These are phyloP conservation scores for Ptychochromis oligacanthus DNA, from an alignment of 2,113 vertebrate species.

Conservation along the genomic window DNA sequence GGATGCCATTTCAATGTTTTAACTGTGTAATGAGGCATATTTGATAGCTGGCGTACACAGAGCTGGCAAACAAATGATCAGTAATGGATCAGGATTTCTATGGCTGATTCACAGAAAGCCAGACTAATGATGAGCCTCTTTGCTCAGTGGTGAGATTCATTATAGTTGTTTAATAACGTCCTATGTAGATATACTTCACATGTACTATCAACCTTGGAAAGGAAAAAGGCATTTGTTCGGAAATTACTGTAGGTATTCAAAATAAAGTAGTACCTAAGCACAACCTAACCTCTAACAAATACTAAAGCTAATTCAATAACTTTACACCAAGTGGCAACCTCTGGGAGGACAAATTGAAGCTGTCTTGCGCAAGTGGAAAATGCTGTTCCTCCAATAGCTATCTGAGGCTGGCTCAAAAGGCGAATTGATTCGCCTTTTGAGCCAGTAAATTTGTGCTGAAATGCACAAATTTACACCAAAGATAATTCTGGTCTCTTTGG, in stretches of 20 bases:
- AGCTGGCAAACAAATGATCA: slow-evolving; percentile 13
- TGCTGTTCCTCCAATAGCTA: not conserved
- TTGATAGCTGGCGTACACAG: slow-evolving; percentile 24
- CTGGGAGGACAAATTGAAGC: not conserved
- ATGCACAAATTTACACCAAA: not conserved
- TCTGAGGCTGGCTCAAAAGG: not conserved
- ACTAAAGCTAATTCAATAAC: not conserved
- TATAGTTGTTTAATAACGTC: not conserved
- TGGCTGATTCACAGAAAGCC: not conserved
- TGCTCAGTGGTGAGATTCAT: not conserved
- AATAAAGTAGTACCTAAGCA: rapidly evolving
- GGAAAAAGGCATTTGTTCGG: not conserved
- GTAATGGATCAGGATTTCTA: slow-evolving; percentile 12
- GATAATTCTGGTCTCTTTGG: not conserved
- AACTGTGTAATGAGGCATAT: slow-evolving; percentile 49
- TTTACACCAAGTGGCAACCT: not conserved
- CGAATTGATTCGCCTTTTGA: not conserved
- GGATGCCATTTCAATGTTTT: slow-evolving; percentile 34
- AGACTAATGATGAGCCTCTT: not conserved
- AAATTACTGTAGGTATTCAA: not conserved
- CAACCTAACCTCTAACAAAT: not conserved
- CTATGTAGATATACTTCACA: not conserved
- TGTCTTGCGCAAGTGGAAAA: not conserved
- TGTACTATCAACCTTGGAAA: not conserved
- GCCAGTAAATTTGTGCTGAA: not conserved